A percentile compares a stretch with the other conserved stretches of the same genome.
These are phyloP conservation scores for Rhinoderma darwinii DNA, from an alignment of 2,113 vertebrate genomes.

Conservation along the genomic window DNA sequence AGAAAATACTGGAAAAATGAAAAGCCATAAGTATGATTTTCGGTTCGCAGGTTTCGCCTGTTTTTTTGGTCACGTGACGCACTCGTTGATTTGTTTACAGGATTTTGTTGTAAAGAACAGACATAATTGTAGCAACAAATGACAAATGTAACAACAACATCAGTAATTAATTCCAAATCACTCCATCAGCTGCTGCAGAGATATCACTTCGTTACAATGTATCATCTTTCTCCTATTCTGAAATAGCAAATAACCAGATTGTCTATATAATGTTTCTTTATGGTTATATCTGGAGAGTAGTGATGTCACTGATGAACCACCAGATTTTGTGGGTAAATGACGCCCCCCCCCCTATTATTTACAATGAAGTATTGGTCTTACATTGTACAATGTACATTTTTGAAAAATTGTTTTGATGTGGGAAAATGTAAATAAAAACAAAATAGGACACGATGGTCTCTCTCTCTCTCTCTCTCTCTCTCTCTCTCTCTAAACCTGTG, in stretches of 20 bases:
- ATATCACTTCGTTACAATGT: background rate
- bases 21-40: background rate
- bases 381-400: no score
- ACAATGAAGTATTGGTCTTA: no score
- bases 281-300: no score
- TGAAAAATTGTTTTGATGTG: no score
- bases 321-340: no score
- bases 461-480: no score
- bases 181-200: background rate
- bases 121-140: constrained; percentile 38
- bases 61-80: background rate
- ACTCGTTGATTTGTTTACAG: constrained; percentile 13
- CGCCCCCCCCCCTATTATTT: no score
- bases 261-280: background rate
- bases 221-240: background rate
- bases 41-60: background rate
- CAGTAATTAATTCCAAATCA: background rate
- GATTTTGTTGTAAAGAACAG: constrained; percentile 27
- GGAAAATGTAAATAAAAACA: no score
- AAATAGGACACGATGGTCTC: no score
- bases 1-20: background rate
- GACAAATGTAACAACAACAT: constrained; percentile 30
- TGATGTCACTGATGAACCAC: no score
- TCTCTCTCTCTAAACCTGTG: no score
- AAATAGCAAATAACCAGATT: background rate